Base-by-base conservation (phyloP, 2,888 invertebrate genomes). In the Pollenia griseotomentosa region DNA sequence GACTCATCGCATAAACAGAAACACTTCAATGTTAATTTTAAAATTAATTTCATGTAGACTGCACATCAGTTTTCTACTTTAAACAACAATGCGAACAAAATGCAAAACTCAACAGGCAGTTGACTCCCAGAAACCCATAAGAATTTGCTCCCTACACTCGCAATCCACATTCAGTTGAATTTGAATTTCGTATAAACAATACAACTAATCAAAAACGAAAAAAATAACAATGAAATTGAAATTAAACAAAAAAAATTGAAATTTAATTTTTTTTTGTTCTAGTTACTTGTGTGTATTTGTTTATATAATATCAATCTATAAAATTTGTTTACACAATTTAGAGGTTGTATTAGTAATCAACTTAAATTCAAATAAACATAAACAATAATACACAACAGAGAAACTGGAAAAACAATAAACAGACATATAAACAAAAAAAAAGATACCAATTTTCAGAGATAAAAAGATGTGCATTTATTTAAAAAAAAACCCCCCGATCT, bases 311-410 rank as follows among this genome's bases (percentile, higher is more conserved):
- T 74, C 59, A 48, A 81, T 77, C n/a, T 51, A 48, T 19, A n/a
- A 23, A 77, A 74, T 63, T 79, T 83, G 78, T 86, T 78, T 86
- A 83, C 48, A 48, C 44, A 66, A 77, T 63, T 59, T 68, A 66
- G 66, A 73, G 73, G 57, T 74, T 12, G 77, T 78, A 14, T 55
- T 57, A 42, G 78, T 57, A 81, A 85, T 85, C 63, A 68, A 81
- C 70, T 75, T 75, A 71, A 74, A 75, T 51, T 51, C 11, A 59
- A 77, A 71, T 59, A 48, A 77, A 81, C 19, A 71, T 65, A 51
- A 75, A 77, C 55, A 85, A 63, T 55, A 44, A 57, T 16, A 48
- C 7, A 55, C 33, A 79, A 73, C 11, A 40, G 51, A 42, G 16
- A 66, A 70, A 19, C 46, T 53, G 19, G 46, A 44, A 71, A 66